Evolutionary conservation across 2,888 invertebrate species (phyloP).

Genomic region (Anorthoa munda): DNA sequence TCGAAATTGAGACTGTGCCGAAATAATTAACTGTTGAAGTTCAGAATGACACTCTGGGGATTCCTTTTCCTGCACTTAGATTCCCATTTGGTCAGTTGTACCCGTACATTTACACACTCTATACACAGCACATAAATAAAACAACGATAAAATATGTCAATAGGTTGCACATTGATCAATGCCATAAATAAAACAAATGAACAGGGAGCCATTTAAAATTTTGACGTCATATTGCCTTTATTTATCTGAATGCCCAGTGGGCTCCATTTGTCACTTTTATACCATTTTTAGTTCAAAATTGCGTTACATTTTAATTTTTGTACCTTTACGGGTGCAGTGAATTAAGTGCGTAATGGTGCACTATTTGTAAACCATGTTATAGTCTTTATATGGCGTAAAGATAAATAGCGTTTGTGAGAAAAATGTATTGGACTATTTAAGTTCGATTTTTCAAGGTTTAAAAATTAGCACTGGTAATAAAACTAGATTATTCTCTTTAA

Average conservation of each 20-base stretch:
- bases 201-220: slow-evolving; percentile 48
- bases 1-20: too few relatives aligned
- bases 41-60: too few relatives aligned
- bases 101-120: too few relatives aligned
- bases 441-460: not conserved
- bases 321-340: slow-evolving; percentile 38
- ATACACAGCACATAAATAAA: slow-evolving; percentile 23
- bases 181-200: slow-evolving; percentile 53
- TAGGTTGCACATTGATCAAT: slow-evolving; percentile 39
- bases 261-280: slow-evolving; percentile 55
- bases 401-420: not conserved
- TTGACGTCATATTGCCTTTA: slow-evolving; percentile 37
- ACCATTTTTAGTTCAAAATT: slow-evolving; percentile 60
- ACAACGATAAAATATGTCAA: slow-evolving; percentile 34
- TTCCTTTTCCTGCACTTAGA: too few relatives aligned
- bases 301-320: slow-evolving; percentile 50
- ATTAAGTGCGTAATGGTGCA: slow-evolving; percentile 24
- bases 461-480: too few relatives aligned
- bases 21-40: too few relatives aligned
- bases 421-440: slow-evolving; percentile 8
- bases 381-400: slow-evolving; percentile 26
- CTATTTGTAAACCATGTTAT: slow-evolving; percentile 37
- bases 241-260: slow-evolving; percentile 42
- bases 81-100: too few relatives aligned
- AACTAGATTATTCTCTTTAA: too few relatives aligned